Evolutionary conservation across 2,113 vertebrate genomes (phyloP).

Genomic region (Rhinoderma darwinii): DNA sequence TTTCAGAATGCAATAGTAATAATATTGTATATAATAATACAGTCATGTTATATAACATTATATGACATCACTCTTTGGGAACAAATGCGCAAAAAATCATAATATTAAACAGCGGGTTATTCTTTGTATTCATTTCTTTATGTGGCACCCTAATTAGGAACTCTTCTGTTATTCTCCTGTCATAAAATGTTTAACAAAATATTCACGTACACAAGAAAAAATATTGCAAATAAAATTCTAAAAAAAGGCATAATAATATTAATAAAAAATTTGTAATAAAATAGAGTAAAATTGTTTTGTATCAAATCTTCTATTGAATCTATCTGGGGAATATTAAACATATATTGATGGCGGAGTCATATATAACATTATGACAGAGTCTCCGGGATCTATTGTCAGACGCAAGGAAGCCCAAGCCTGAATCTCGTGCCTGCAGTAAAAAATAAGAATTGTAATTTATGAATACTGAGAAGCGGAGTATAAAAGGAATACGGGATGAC

Average conservation of each 20-base stretch:
- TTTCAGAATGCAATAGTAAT: background rate
- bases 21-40: background rate
- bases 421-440: background rate
- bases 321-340: background rate
- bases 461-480: slow-evolving; percentile 34
- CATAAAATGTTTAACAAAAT: background rate
- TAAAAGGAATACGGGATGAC: slow-evolving; percentile 39
- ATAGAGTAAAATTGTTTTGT: background rate
- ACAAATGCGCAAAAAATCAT: background rate
- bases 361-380: background rate
- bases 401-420: background rate
- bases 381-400: background rate
- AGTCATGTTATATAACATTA: background rate
- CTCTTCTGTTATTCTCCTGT: background rate
- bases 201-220: background rate
- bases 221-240: background rate
- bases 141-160: background rate
- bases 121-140: background rate
- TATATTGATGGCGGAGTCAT: background rate
- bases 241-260: background rate
- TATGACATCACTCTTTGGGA: background rate
- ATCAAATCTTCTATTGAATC: too few species aligned
- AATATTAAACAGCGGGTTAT: background rate
- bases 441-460: slow-evolving; percentile 40
- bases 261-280: background rate